Base-by-base conservation (phyloP, 2,113 vertebrate species). In the Mola mola region DNA sequence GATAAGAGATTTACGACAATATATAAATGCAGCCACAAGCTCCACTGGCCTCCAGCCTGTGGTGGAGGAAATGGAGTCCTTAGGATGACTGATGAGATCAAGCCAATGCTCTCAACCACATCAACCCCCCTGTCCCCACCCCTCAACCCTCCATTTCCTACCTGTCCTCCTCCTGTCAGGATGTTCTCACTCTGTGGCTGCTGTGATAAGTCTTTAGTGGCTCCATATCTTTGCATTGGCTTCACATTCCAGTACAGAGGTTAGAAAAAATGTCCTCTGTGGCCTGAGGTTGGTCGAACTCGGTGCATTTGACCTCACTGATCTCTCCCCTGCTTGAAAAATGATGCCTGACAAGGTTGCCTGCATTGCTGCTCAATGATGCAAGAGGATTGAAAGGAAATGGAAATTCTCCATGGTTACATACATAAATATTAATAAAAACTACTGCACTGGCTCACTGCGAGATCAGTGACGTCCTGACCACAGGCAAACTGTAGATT, bases 31-130 rank as follows among this genome's bases (percentile, higher is more conserved):
- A 78, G 82, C 85, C 79, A 72, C 80, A 62, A 84, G 79, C 80
- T 77, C 50, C 40, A 48, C 76, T 78, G 75, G 81, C 87, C 77
- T 77, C 62, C 81, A 77, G 81, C 79, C 72, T 61, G 79, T 36
- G 68, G 77, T 84, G 73, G 83, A 89, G 86, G 88, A 90, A 91
- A 86, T 86, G 84, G 78, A 81, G 75, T 85, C 87, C 64, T 90
- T 87, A 83, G 81, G 83, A 83, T 87, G 87, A 91, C 72, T 86
- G 82, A 88, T 88, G 89, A 86, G 78, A 82, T 90, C 84, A 84
- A 83, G 73, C 63, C 83, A 31, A 60, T 72, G 72, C 79, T 84
- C 56, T 84, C 78, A 76, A 74, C 78, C 59, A 53, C 36, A 25
- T 68, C 81, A 60, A 52, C 56, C 56, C 64, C 68, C 66, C 40